A percentile compares a stretch with the other conserved stretches of the same genome.
phyloP scores from a whole-genome alignment of 2,888 invertebrate species.

The Diloba caeruleocephala region DNA sequence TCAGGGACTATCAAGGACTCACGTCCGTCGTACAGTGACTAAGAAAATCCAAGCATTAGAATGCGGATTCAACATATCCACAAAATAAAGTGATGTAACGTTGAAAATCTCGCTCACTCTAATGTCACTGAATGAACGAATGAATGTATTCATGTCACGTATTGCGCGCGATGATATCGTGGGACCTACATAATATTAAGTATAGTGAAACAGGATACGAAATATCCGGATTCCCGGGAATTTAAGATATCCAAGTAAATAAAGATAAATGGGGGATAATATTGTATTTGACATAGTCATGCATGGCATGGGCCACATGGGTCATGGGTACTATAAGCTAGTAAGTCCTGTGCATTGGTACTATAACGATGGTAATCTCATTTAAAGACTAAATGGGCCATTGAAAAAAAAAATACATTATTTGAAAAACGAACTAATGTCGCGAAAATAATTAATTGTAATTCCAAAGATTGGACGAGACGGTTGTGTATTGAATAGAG shows the following conservation, averaged over 20 bases:
- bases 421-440: too few relatives aligned
- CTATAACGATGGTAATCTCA: too few relatives aligned
- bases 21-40: slow-evolving; percentile 6
- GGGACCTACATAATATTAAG: slow-evolving; percentile 29
- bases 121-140: slow-evolving; percentile 24
- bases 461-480: too few relatives aligned
- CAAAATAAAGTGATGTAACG: slow-evolving; percentile 11
- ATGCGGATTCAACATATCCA: slow-evolving; percentile 34
- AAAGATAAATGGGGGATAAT: slow-evolving; percentile 11
- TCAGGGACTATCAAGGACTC: slow-evolving; percentile 15
- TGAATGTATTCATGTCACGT: slow-evolving; percentile 42
- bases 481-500: too few relatives aligned
- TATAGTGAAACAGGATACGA: slow-evolving; percentile 24
- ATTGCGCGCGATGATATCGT: slow-evolving; percentile 16
- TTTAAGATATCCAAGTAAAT: slow-evolving; percentile 10
- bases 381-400: too few relatives aligned
- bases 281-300: too few relatives aligned
- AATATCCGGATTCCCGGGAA: slow-evolving; percentile 20
- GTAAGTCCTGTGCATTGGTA: too few relatives aligned
- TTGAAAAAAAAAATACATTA: too few relatives aligned
- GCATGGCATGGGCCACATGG: too few relatives aligned
- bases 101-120: slow-evolving; percentile 17
- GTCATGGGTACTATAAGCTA: too few relatives aligned
- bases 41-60: slow-evolving; percentile 21
- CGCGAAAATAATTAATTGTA: too few relatives aligned